Conservation (phyloP, 2,888 invertebrate genomes). For the Drosophila paramelanica region DNA sequence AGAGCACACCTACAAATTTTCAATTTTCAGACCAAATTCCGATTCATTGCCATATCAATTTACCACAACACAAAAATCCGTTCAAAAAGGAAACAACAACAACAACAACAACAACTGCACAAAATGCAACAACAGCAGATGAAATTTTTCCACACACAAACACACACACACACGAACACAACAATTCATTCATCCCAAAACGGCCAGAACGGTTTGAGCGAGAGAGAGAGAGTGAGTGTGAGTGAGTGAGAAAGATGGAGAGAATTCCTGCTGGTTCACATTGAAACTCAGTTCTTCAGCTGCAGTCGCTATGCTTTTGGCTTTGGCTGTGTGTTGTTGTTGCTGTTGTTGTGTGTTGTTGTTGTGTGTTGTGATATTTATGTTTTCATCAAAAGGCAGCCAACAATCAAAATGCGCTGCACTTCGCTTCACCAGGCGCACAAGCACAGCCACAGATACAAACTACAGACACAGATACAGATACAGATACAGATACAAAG, state of each 20-base stretch:
- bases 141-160: conserved; percentile 13
- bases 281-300: conserved; percentile 47
- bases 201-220: conserved; percentile 27
- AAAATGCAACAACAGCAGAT: conserved; percentile 30
- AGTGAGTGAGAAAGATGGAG: neutral
- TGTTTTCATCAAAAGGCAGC: conserved; percentile 80
- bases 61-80: conserved; percentile 54
- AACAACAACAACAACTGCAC: conserved; percentile 19
- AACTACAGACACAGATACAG: conserved; percentile 27
- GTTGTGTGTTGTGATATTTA: conserved; percentile 72
- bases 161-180: conserved; percentile 32
- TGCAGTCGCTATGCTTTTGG: conserved; percentile 41
- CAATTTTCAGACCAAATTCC: conserved; percentile 35
- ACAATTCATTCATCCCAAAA: conserved; percentile 73
- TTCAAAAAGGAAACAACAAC: conserved; percentile 37
- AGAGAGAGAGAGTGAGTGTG: conserved; percentile 21
- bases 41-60: conserved; percentile 73
- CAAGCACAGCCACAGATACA: conserved; percentile 49
- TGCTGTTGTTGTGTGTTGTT: conserved; percentile 29
- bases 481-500: conserved; percentile 21
- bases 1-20: conserved; percentile 34
- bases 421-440: conserved; percentile 60
- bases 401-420: conserved; percentile 81
- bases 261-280: conserved; percentile 45
- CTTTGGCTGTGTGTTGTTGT: conserved; percentile 32